Evolutionary conservation across 2,113 vertebrate species (phyloP), one percentile per base, ranked within the genome.

Genomic region (Pipa parva): DNA sequence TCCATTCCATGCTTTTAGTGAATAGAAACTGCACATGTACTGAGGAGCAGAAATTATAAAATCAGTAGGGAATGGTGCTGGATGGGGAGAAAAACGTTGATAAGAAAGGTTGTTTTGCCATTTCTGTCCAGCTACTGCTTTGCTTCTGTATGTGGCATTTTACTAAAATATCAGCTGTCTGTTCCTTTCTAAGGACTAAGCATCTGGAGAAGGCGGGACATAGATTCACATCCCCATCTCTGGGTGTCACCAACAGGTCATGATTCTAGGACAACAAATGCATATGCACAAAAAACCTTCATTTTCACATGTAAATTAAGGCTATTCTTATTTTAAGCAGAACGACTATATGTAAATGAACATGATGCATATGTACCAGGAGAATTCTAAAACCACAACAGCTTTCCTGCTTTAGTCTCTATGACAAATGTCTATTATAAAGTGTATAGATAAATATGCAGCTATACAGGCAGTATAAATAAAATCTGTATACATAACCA

Each of bases 271-370:
- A 70, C 66, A 42, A 13, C 50, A 25, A 60, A 69, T 60, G 36
- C 57, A 60, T 61, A 60, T 70, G 66, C 66, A 58, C n/a, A 70
- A 67, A 67, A 42, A 49, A 52, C 58, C 28, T 42, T 61, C 31
- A 61, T 61, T 70, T 70, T 70, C 57, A 70, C 58, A 70, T 70
- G 66, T 57, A 60, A 70, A 70, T 70, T 12, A 54, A 70, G 48
- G 33, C 33, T 45, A 70, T 52, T 61, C 45, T 69, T 59, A 60
- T 69, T 69, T 69, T 69, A 69, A 69, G 51, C 46, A 27, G 55
- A 68, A 68, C 55, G 37, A 51, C 55, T 59, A 59, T 50, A 59
- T 68, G 64, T 27, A 68, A 68, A 68, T 59, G 17, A 10, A 18
- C 45, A 20, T 59, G 28, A 59, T 59, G 64, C 64, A 59, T 68